Conservation (phyloP, 1,140 invertebrate species). For the Batillaria attramentaria region DNA sequence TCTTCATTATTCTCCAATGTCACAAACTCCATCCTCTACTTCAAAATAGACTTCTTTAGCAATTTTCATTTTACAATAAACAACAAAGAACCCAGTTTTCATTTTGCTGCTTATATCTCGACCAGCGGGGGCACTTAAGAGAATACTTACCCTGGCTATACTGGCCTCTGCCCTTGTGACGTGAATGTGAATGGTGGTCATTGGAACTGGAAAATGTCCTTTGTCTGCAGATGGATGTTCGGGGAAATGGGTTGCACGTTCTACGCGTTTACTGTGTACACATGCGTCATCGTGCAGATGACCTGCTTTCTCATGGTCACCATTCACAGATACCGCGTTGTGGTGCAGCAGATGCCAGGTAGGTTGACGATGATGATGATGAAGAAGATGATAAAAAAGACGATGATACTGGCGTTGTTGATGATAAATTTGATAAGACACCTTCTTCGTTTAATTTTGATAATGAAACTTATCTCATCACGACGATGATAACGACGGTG, state of each 20-base stretch:
- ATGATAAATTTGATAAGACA: too few species aligned
- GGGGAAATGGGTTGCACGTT: conserved; percentile 4
- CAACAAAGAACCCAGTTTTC: neutral
- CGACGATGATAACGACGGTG: too few species aligned
- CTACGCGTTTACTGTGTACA: conserved; percentile 26
- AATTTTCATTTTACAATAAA: too few species aligned
- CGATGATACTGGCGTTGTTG: too few species aligned
- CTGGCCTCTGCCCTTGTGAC: neutral
- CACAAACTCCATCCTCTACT: too few species aligned
- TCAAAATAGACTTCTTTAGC: too few species aligned
- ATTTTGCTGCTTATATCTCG: neutral
- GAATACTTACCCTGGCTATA: neutral
- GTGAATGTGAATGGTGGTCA: neutral
- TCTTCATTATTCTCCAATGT: too few species aligned
- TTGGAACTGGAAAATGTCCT: neutral
- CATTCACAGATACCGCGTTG: conserved; percentile 9
- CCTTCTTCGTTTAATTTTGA: too few species aligned
- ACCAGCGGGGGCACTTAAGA: neutral
- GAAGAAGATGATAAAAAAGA: too few species aligned
- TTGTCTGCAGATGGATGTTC: conserved; percentile 21
- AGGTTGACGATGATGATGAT: too few species aligned
- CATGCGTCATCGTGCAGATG: conserved; percentile 15
- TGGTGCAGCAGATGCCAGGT: neutral
- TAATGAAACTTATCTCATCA: too few species aligned
- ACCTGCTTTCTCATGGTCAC: conserved; percentile 19